Percentiles rank a stretch among this genome's conserved stretches.
Evolutionary conservation across 1,140 invertebrate species (phyloP).

Genomic region (Brachionus rotundiformis): DNA sequence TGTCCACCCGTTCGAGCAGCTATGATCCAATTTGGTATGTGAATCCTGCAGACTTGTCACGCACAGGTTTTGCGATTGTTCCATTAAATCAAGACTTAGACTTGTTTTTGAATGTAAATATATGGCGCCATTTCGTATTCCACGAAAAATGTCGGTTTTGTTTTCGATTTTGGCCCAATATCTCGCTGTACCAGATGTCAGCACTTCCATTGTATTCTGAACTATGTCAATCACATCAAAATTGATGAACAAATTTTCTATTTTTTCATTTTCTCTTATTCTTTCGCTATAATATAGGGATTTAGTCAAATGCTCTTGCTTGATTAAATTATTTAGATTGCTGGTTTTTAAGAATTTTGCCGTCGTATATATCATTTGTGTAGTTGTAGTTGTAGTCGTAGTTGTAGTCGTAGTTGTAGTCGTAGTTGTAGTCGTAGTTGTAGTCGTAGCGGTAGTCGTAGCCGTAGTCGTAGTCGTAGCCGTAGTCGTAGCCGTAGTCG

Average conservation of each 20-base stretch:
- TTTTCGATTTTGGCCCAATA: conserved; percentile 2
- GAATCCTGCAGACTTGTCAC: background rate
- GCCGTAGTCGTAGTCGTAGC: background rate
- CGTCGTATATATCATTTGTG: background rate
- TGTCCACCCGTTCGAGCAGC: conserved; percentile 6
- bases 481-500: background rate
- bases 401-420: background rate
- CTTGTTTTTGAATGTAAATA: conserved; percentile 47
- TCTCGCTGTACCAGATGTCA: background rate
- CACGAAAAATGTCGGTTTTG: conserved; percentile 40
- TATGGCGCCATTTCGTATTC: conserved; percentile 24
- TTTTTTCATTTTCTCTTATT: background rate
- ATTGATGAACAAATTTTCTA: conserved; percentile 29
- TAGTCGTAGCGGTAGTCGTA: background rate
- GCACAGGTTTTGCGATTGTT: background rate
- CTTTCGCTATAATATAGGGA: background rate
- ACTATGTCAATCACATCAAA: conserved; percentile 26
- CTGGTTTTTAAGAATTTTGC: background rate
- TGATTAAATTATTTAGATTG: background rate
- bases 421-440: background rate
- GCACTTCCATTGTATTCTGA: conserved; percentile 14
- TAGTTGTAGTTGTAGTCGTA: background rate
- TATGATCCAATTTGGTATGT: background rate
- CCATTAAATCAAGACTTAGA: background rate
- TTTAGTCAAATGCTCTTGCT: background rate